phyloP scores from a whole-genome alignment of 2,113 vertebrate species.

The Haemorhous mexicanus region DNA sequence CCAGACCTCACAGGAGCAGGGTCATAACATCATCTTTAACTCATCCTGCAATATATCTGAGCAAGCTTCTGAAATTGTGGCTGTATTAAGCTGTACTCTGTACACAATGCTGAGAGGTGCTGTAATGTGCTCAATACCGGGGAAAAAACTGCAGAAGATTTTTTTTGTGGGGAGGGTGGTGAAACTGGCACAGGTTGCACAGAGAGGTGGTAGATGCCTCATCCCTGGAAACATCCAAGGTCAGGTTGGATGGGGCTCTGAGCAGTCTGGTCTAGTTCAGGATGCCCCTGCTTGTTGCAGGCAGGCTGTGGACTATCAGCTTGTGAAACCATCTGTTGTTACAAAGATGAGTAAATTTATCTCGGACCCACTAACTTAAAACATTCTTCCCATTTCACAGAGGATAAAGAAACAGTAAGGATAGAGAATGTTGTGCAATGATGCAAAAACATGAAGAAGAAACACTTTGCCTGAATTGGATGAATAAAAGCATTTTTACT shows the following conservation, averaged over 20 bases:
- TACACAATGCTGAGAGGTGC: neutral
- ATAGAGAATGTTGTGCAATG: neutral
- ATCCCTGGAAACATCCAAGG: neutral
- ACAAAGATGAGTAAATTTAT: neutral
- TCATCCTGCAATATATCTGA: neutral
- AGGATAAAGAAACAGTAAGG: neutral
- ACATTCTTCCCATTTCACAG: neutral
- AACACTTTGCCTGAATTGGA: neutral
- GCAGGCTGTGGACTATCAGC: neutral
- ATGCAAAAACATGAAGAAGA: neutral
- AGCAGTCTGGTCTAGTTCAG: neutral
- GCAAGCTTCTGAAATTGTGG: neutral
- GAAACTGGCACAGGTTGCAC: neutral
- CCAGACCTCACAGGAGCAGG: neutral
- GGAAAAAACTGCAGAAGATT: neutral
- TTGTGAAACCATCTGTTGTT: neutral
- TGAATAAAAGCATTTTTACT: constrained; percentile 53
- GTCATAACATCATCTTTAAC: neutral
- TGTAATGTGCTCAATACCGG: neutral
- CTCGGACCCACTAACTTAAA: neutral
- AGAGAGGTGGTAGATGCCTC: neutral
- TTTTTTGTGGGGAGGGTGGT: neutral
- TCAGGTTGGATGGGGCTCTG: neutral
- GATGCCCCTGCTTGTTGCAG: neutral
- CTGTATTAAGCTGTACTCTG: neutral